Evolutionary conservation across 2,888 invertebrate genomes (phyloP).

Genomic region (Cheilosia pagana): DNA sequence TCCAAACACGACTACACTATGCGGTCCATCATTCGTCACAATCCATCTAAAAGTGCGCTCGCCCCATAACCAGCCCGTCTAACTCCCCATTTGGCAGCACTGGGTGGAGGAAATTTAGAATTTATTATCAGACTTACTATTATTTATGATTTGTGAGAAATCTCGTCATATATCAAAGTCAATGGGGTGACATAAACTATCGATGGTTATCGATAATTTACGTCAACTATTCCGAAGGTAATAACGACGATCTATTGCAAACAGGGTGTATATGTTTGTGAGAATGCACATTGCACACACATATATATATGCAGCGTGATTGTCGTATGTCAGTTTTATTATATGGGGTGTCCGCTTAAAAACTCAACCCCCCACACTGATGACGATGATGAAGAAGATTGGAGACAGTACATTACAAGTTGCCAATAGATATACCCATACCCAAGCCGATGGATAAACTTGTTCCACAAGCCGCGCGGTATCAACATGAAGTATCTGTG

Average conservation of each 20-base stretch:
- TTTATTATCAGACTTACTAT: constrained; percentile 83
- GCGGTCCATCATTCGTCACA: constrained; percentile 77
- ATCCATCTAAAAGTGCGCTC: constrained; percentile 80
- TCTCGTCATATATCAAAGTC: constrained; percentile 81
- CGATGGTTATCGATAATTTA: constrained; percentile 77
- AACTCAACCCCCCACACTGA: constrained; percentile 9
- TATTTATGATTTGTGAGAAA: constrained; percentile 83
- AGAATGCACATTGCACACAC: constrained; percentile 1
- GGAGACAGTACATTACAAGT: constrained; percentile 38
- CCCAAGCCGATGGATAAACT: constrained; percentile 32
- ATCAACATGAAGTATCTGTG: constrained; percentile 21
- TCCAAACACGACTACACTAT: constrained; percentile 20
- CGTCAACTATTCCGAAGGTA: constrained; percentile 59
- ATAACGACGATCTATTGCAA: constrained; percentile 49
- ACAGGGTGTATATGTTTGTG: constrained; percentile 7
- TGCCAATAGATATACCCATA: constrained; percentile 26
- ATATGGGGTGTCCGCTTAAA: constrained; percentile 17
- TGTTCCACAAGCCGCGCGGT: constrained; percentile 10
- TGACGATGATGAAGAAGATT: constrained; percentile 32
- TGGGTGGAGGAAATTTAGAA: constrained; percentile 81
- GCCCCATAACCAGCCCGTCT: constrained; percentile 78
- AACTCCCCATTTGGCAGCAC: constrained; percentile 27
- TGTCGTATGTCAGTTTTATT: constrained; percentile 31
- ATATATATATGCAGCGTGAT: not conserved
- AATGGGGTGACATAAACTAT: constrained; percentile 80